Evolutionary conservation across 2,113 vertebrate species (phyloP).

Genomic region (Pogonocichla stellata): DNA sequence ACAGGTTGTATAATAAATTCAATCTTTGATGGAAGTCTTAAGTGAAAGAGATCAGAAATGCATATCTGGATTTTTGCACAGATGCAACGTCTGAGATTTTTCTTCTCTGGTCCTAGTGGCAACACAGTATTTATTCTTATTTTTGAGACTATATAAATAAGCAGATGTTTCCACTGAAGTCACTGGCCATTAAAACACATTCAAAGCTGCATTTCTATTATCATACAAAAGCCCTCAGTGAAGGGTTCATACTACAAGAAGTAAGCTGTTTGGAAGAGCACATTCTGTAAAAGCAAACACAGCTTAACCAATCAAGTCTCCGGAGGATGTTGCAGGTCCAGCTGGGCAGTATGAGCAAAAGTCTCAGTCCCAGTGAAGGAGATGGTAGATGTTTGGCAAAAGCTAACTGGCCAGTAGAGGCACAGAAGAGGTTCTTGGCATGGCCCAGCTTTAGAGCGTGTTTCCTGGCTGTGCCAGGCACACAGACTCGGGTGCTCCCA

Average conservation of each 20-base stretch:
- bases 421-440: background rate
- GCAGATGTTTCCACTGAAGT: background rate
- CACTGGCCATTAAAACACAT: background rate
- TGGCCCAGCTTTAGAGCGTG: background rate
- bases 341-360: fast-evolving
- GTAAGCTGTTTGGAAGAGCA: background rate
- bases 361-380: background rate
- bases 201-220: background rate
- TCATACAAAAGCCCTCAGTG: background rate
- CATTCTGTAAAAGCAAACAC: background rate
- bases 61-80: background rate
- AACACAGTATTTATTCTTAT: background rate
- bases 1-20: background rate
- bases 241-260: background rate
- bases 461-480: background rate
- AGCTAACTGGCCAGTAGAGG: background rate
- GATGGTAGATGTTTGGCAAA: background rate
- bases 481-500: background rate
- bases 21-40: background rate
- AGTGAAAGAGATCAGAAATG: background rate
- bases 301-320: background rate
- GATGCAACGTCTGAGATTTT: background rate
- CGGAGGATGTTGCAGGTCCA: background rate
- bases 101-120: background rate
- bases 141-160: background rate